Conservation (phyloP, 2,888 invertebrate species). For the Lysandra bellargus region DNA sequence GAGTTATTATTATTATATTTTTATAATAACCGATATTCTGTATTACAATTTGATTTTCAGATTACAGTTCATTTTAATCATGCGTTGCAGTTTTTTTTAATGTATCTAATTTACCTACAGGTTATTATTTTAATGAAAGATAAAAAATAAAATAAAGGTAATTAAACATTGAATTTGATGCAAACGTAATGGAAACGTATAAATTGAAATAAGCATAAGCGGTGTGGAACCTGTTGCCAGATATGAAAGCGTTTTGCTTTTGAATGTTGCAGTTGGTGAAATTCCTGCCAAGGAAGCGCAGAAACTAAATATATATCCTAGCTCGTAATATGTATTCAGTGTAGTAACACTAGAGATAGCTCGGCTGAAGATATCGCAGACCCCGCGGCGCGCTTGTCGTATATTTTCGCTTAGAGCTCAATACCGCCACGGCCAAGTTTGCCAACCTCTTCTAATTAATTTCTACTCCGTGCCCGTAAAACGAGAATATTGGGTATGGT, state of each 20-base stretch:
- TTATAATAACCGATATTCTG: neutral
- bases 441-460: slow-evolving; percentile 76
- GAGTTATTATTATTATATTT: no score
- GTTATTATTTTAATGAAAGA: no score
- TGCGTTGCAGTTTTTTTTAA: no score
- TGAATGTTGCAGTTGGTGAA: neutral
- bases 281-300: slow-evolving; percentile 14
- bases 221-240: slow-evolving; percentile 2
- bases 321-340: slow-evolving; percentile 31
- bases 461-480: slow-evolving; percentile 71
- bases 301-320: slow-evolving; percentile 30
- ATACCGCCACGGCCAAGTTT: slow-evolving; percentile 69
- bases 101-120: no score
- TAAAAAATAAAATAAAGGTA: neutral
- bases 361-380: slow-evolving; percentile 34
- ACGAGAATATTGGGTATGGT: slow-evolving; percentile 51
- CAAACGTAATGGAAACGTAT: neutral
- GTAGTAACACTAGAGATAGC: slow-evolving; percentile 29
- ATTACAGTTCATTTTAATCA: no score
- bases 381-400: slow-evolving; percentile 56
- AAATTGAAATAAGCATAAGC: neutral
- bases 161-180: neutral
- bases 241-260: neutral
- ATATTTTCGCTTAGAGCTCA: slow-evolving; percentile 73
- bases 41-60: neutral